Evolutionary conservation across 1,140 invertebrate genomes (phyloP), one percentile per base, ranked within the genome.

Genomic region (Drepana arcuata): DNA sequence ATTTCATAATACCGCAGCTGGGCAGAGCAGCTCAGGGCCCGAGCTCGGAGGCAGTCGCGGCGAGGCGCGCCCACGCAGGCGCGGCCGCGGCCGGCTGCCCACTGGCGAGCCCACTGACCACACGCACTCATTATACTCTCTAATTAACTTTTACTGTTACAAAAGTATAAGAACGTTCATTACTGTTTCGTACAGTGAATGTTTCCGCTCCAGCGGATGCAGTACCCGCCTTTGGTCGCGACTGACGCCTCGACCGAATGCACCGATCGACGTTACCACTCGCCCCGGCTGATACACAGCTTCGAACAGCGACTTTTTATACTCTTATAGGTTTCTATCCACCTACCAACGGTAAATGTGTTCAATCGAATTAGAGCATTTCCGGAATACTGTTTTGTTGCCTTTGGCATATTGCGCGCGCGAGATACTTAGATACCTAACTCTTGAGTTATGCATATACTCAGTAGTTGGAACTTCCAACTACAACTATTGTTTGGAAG

Each of bases 61-160:
- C 34, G 46, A 25, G 21, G 24, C 14, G 28, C 48, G 37, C 43
- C 41, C 50, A 48, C 47, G 52, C 47, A 18, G 36, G 24, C 31
- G 39, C 34, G 29, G 35, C 14, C 28, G 31, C 47, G 30, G 47
- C 38, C 44, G 37, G 34, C 28, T 18, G 35, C 44, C 34, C 40
- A 32, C 30, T 7, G 25, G 28, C 38, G 14, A 25, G 36, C 14
- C 35, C 23, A 16, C 41, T 23, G 9, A 65, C 60, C 52, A 60
- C 44, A 35, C 49, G 58, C 56, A 58, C 63, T 56, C 51, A 64
- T 66, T 65, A 63, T 34, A 47, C 34, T 59, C 35, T 39, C 55
- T 65, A 57, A 62, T 65, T 61, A 62, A 70, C 70, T 69, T 68
- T 71, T 75, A 67, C 70, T 58, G 57, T 77, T 55, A 42, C 36